Evolutionary conservation across 2,888 invertebrate genomes (phyloP).

Genomic region (Strigamia transsilvanica): DNA sequence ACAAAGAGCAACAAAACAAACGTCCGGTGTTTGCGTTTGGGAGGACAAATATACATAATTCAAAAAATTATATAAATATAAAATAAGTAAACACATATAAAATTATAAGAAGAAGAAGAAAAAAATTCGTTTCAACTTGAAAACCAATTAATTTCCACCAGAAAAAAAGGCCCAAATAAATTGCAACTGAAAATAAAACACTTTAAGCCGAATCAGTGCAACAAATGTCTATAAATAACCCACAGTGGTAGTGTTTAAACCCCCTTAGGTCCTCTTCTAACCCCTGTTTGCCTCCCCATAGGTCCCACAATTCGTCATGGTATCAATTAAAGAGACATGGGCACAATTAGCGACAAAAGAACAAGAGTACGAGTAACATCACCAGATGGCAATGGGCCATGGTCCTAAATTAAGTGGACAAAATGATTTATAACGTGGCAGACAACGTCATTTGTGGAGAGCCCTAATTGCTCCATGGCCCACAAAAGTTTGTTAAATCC

Average conservation of each 20-base stretch:
- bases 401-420: conserved; percentile 47
- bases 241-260: not conserved
- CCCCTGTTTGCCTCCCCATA: conserved; percentile 11
- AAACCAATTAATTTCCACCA: too few relatives aligned
- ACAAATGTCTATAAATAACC: conserved; percentile 45
- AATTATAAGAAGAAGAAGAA: not conserved
- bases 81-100: not conserved
- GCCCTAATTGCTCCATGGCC: conserved; percentile 20
- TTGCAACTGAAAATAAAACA: not conserved
- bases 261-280: conserved; percentile 18
- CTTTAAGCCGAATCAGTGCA: not conserved
- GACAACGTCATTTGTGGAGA: conserved; percentile 44
- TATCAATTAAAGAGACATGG: conserved; percentile 43
- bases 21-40: conserved; percentile 24
- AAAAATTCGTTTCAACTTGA: too few relatives aligned
- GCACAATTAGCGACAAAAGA: conserved; percentile 45
- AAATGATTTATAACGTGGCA: conserved; percentile 45
- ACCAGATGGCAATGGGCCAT: conserved; percentile 46
- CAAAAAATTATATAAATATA: not conserved
- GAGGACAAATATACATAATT: too few relatives aligned
- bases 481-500: conserved; percentile 40
- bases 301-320: conserved; percentile 45
- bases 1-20: not conserved
- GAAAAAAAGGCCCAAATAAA: not conserved
- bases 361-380: conserved; percentile 32